phyloP scores from a whole-genome alignment of 2,797 vertebrate genomes.

The Mastacembelus armatus region DNA sequence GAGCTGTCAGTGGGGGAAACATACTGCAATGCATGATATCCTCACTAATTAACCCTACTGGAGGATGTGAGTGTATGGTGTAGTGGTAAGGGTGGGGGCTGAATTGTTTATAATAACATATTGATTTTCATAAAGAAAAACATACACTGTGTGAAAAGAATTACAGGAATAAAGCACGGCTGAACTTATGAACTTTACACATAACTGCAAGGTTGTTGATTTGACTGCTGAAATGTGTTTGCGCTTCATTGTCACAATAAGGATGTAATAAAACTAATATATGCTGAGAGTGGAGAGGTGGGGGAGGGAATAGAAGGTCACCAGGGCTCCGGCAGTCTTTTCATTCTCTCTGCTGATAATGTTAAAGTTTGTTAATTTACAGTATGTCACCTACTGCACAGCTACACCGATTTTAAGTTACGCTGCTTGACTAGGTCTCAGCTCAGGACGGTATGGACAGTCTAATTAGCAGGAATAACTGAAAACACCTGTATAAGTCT shows the following conservation, averaged over 20 bases:
- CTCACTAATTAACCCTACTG: constrained; percentile 71
- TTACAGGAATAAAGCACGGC: background rate
- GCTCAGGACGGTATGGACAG: no score
- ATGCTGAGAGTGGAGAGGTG: background rate
- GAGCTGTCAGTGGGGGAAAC: constrained; percentile 45
- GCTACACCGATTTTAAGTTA: no score
- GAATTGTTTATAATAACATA: constrained; percentile 44
- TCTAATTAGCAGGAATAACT: no score
- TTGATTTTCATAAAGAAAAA: constrained; percentile 37
- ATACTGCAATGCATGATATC: constrained; percentile 49
- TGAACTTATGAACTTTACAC: constrained; percentile 45
- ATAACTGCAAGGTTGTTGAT: background rate
- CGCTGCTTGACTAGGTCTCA: no score
- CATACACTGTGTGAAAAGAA: constrained; percentile 16
- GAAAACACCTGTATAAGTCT: no score
- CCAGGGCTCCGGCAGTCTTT: background rate
- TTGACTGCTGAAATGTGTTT: background rate
- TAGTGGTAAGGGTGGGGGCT: background rate
- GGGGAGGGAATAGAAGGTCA: constrained; percentile 1
- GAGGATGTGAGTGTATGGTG: constrained; percentile 30
- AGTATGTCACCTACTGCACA: no score
- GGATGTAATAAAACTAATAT: background rate
- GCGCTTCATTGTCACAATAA: constrained; percentile 5
- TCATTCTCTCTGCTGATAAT: background rate
- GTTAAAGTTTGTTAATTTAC: background rate